Evolutionary conservation across 2,113 vertebrate species (phyloP).

Genomic region (Pseudonaja textilis): DNA sequence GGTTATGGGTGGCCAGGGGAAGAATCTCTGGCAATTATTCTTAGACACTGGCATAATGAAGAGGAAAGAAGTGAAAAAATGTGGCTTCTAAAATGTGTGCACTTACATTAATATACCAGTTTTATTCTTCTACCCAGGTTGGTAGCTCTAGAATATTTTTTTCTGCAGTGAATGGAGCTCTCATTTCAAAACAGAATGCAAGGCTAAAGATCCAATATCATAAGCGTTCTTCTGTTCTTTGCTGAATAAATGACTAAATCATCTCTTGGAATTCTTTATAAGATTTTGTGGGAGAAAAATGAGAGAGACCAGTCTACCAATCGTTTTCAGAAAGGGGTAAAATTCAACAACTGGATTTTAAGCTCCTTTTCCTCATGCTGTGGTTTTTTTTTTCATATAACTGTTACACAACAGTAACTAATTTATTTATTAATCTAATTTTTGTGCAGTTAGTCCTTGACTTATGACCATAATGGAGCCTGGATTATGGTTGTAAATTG

Average conservation of each 20-base stretch:
- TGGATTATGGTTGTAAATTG: no score
- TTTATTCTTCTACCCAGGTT: background rate
- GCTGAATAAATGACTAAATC: background rate
- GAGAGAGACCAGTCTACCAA: background rate
- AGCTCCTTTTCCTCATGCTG: background rate
- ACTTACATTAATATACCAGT: background rate
- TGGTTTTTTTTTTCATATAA: background rate
- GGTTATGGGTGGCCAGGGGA: background rate
- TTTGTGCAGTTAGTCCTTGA: no score
- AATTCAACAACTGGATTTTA: background rate
- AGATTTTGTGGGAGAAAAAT: background rate
- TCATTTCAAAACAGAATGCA: background rate
- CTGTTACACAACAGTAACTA: background rate
- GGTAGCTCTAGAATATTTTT: background rate
- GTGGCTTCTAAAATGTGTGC: background rate
- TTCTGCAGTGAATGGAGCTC: background rate
- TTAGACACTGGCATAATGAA: background rate
- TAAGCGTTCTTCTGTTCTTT: background rate
- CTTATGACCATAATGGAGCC: no score
- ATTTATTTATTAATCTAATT: no score
- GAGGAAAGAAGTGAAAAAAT: background rate
- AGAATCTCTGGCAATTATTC: background rate
- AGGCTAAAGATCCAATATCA: background rate
- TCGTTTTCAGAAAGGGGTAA: background rate
- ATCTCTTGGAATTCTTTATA: background rate